Base-by-base conservation (phyloP, 2,797 vertebrate genomes). In the Mus caroli region DNA sequence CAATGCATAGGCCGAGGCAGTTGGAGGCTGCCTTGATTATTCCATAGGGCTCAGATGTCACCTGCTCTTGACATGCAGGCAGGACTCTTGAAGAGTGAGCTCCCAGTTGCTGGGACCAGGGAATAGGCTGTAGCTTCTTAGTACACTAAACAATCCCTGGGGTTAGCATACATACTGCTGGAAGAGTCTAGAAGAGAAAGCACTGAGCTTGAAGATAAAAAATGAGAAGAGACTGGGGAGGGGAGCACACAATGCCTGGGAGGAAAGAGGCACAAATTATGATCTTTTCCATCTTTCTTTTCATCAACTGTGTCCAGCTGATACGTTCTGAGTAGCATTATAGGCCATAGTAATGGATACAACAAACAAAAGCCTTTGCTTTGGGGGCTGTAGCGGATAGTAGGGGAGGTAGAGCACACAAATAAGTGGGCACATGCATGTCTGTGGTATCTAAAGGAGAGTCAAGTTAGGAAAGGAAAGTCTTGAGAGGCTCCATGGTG, bases 1-100 rank as follows among this genome's bases (percentile, higher is more conserved):
- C 97, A 93, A 95, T 95, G 89, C 92, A 92, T 71, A 95, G 82
- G 84, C 54, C 64, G 90, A 56, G 93, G 88, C 96, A 94, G 95
- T 96, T 95, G 92, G 92, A 90, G 95, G 87, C 85, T 96, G 92
- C 88, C 56, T 88, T 95, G 94, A 97, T 97, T 96, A 97, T 87
- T 95, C 90, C 94, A 85, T 28, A 56, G 94, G 95, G 96, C 94
- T 94, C 95, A 94, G 96, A 73, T 94, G 86, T 97, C 94, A 95
- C 93, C 96, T 96, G 94, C 64, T 92, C 94, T 96, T 96, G 97
- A 97, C 96, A 95, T 31, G 62, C 43, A 88, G 37, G 80, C 93
- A 91, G 46, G 46, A 43, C 76, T 94, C 92, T 83, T 54, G 26
- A 43, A 92, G 90, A 92, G 71, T 0, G 11, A 62, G 40, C 79